Evolutionary conservation across 1,140 invertebrate genomes (phyloP), one percentile per base, ranked within the genome.

Genomic region (Caenorhabditis tropicalis): DNA sequence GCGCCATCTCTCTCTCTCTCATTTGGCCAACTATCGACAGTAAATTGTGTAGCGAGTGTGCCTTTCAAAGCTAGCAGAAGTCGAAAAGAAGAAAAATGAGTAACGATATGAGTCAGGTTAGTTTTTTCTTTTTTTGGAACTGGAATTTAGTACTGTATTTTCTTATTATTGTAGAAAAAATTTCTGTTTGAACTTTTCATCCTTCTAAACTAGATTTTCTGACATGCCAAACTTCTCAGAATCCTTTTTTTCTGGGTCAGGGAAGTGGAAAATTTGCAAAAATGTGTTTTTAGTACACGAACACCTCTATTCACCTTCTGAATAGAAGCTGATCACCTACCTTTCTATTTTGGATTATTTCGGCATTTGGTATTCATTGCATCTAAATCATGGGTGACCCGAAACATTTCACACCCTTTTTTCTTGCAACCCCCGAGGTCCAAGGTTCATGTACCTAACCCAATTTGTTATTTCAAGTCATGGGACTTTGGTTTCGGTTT

Each of bases 21-120:
- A 74, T 74, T 74, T 74, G 65, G 65, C 65, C 65, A 74, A 74
- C 65, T 74, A 43, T 74, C 65, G 65, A 74, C 65, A 74, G 65
- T 74, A 74, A 74, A 74, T 74, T 74, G 65, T n/a, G n/a, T n/a
- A 36, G 65, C n/a, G 58, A 65, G 58, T 43, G 65, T 36, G 31
- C n/a, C n/a, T n/a, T n/a, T 43, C 31, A n/a, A n/a, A 9, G 31
- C 31, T n/a, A 24, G 27, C 29, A 5, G 33, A 7, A 33, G 29
- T 65, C 2, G 21, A 56, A 27, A 27, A 10, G 7, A 10, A 56
- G 53, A 19, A 56, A 43, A 21, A 74, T 74, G 65, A 74, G 7
- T 15, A 46, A 74, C 65, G 36, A 43, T n/a, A 19, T 74, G 6
- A 74, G 65, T 31, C 65, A 74, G 65, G 65, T 74, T 43, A 74